Evolutionary conservation across 2,113 vertebrate genomes (phyloP).

Genomic region (Capreolus pygargus): DNA sequence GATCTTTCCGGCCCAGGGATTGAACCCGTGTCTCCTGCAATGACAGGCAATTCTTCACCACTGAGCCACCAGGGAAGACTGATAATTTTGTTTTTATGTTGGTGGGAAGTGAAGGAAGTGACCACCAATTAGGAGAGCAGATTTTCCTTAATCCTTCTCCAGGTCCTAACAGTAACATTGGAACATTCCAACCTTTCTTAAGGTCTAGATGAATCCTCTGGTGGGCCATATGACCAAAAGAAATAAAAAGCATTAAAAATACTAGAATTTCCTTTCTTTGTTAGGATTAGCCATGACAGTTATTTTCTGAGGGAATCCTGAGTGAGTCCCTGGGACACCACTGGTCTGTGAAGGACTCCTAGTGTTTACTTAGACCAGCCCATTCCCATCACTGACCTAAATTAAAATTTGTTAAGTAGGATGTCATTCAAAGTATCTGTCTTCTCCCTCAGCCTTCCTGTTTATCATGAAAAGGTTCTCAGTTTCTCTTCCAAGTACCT

Average conservation of each 20-base stretch:
- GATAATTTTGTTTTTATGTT: not conserved
- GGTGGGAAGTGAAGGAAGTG: not conserved
- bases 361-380: not conserved
- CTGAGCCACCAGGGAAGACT: not conserved
- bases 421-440: not conserved
- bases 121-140: not conserved
- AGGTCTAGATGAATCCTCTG: not conserved
- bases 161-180: not conserved
- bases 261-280: not conserved
- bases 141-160: not conserved
- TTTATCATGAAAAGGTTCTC: not conserved
- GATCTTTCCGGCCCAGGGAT: not conserved
- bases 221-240: not conserved
- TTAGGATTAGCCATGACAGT: not conserved
- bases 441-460: not conserved
- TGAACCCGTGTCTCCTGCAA: not conserved
- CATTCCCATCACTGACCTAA: not conserved
- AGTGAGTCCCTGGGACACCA: not conserved
- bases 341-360: not conserved
- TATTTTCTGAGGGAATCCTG: constrained; percentile 14
- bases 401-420: not conserved
- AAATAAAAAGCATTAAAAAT: not conserved
- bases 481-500: not conserved
- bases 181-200: constrained; percentile 17
- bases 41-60: not conserved